These are phyloP conservation scores for Sarcophaga peregrina DNA, from an alignment of 1,140 invertebrate species.

Conservation along the genomic window DNA sequence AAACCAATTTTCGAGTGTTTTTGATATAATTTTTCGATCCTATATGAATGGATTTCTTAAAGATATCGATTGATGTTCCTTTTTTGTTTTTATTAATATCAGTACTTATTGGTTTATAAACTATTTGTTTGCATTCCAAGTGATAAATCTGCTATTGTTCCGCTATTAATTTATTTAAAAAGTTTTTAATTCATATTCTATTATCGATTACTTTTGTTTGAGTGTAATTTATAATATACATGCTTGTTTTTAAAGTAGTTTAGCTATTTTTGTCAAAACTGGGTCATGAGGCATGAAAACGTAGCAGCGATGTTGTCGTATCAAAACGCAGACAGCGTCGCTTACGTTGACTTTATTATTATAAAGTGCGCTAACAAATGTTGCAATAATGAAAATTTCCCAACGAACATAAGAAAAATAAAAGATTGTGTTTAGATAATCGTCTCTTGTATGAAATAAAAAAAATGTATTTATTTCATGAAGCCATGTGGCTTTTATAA, in stretches of 20 bases:
- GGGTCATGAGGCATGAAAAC: constrained; percentile 33
- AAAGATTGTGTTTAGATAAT: neutral
- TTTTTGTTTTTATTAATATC: no score
- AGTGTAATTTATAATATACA: neutral
- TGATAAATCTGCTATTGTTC: no score
- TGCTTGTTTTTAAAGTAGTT: neutral
- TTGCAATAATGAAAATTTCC: neutral
- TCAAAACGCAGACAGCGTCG: neutral
- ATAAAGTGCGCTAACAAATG: neutral
- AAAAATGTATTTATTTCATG: no score
- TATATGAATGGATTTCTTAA: no score
- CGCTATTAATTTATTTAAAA: no score
- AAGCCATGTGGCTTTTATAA: neutral
- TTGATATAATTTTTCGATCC: no score
- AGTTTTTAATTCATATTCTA: no score
- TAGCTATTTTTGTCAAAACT: neutral
- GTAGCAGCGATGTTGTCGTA: neutral
- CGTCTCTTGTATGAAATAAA: no score
- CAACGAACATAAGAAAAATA: neutral
- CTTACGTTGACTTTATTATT: neutral
- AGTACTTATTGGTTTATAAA: no score
- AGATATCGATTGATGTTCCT: no score
- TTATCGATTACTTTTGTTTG: neutral
- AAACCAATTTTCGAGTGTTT: no score
- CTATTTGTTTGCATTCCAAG: no score